A percentile compares a stretch with the other conserved stretches of the same genome.
These are phyloP conservation scores for Volucella inanis DNA, from an alignment of 2,888 invertebrate species.

Conservation along the genomic window DNA sequence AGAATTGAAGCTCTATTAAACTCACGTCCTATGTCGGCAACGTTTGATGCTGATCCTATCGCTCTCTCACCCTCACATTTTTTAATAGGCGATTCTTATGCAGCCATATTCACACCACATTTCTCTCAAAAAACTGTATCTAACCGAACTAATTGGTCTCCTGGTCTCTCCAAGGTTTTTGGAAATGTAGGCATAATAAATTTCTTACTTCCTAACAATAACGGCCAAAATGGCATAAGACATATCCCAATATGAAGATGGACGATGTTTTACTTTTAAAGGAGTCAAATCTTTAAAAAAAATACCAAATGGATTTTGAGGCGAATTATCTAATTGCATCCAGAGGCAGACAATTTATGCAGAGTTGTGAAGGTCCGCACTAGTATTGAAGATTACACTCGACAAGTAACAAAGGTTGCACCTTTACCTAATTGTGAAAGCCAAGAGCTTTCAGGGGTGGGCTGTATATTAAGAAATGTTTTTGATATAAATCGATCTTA, in stretches of 20 bases:
- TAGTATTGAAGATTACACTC: constrained; percentile 4
- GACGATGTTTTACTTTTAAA: constrained; percentile 36
- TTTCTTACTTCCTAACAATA: constrained; percentile 24
- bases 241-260: constrained; percentile 4
- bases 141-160: too few relatives aligned
- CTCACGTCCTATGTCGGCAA: too few relatives aligned
- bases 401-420: constrained; percentile 28
- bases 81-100: too few relatives aligned
- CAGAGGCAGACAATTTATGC: constrained; percentile 6
- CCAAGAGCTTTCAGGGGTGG: neutral
- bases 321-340: neutral
- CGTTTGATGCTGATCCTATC: too few relatives aligned
- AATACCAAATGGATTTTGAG: constrained; percentile 48
- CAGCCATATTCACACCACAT: too few relatives aligned
- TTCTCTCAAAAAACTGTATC: too few relatives aligned
- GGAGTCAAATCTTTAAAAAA: constrained; percentile 33
- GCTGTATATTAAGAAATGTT: too few relatives aligned
- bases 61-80: too few relatives aligned
- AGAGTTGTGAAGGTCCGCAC: constrained; percentile 12
- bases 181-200: constrained; percentile 40
- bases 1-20: too few relatives aligned
- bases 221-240: constrained; percentile 30
- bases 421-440: constrained; percentile 26
- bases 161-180: constrained; percentile 52
- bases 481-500: too few relatives aligned